Conservation (phyloP, 2,888 invertebrate species). For the Drosophila paracracens region DNA sequence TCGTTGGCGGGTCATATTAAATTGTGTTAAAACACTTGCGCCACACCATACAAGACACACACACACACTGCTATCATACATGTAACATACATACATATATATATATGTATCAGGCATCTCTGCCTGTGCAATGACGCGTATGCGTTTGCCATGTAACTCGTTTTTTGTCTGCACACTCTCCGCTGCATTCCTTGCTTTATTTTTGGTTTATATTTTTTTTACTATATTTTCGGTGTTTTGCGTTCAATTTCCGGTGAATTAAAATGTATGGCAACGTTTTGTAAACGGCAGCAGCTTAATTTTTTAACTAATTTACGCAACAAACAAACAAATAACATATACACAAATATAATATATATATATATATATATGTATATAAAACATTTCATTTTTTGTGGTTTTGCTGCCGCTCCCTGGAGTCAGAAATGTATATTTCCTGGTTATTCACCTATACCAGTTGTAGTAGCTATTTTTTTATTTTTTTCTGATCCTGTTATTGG, state of each 20-base stretch:
- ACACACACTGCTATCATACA: not conserved
- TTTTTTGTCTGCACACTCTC: constrained; percentile 28
- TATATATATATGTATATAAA: not conserved
- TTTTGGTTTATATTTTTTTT: constrained; percentile 20
- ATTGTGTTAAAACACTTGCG: constrained; percentile 62
- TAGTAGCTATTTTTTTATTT: constrained; percentile 4
- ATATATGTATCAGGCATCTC: constrained; percentile 4
- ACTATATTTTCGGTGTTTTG: constrained; percentile 14
- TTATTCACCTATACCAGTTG: constrained; percentile 22
- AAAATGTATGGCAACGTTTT: constrained; percentile 59
- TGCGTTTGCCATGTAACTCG: constrained; percentile 63
- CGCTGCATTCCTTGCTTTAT: constrained; percentile 10
- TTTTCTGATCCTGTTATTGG: not conserved
- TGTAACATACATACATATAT: not conserved
- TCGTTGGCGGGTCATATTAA: constrained; percentile 54
- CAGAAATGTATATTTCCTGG: constrained; percentile 49
- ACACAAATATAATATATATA: not conserved
- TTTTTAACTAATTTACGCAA: constrained; percentile 26
- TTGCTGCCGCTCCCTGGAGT: constrained; percentile 33
- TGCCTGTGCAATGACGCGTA: constrained; percentile 62
- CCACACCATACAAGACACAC: constrained; percentile 39
- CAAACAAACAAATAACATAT: not conserved
- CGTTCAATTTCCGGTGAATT: constrained; percentile 66
- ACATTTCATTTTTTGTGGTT: constrained; percentile 11
- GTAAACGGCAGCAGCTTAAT: constrained; percentile 4